Base-by-base conservation (phyloP, 2,888 invertebrate species). In the Drosophila emarginata region DNA sequence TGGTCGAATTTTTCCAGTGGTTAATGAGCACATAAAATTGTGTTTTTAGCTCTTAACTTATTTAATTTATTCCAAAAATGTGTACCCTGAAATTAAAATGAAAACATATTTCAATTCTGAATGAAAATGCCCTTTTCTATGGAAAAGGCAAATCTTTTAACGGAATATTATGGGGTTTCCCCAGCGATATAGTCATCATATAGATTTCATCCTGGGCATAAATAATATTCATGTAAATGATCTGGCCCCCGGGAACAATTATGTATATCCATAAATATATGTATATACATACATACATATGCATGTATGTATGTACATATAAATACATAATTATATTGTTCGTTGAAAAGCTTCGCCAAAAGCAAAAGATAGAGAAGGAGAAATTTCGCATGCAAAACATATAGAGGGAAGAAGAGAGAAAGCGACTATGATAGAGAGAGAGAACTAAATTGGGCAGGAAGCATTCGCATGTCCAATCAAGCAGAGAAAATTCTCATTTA, bases 401-500 rank as follows among this genome's bases (percentile, higher is more conserved):
- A 18, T 2, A 45, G 11, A 11, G 36, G 11, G 36, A 1, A 2
- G 1, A 6, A 21, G 45, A 21, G 45, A 21, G 12, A 45, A 21
- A 21, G 21, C 9, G 1, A 12, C 4, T 11, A 4, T 4, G 45
- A 12, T 18, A 45, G 45, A 21, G 18, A 45, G 9, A 45, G 9
- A 18, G 11, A 15, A 4, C 15, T 15, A n/a, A n/a, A n/a, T 15
- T 45, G 45, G 45, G 11, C 52, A 54, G 54, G 54, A 54, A 54
- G 32, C 54, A 54, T 54, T 54, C 32, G 11, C 26, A 40, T 53
- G 58, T 39, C 40, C 64, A 64, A 64, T 69, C 70, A 9, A 64
- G 59, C 64, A 66, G 64, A 59, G 64, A 72, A 50, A 39, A 51
- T 72, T 72, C 54, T 54, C 54, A 36, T 36, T 28, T 54, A 18